phyloP scores from a whole-genome alignment of 2,113 vertebrate genomes.

The Montifringilla adamsi region DNA sequence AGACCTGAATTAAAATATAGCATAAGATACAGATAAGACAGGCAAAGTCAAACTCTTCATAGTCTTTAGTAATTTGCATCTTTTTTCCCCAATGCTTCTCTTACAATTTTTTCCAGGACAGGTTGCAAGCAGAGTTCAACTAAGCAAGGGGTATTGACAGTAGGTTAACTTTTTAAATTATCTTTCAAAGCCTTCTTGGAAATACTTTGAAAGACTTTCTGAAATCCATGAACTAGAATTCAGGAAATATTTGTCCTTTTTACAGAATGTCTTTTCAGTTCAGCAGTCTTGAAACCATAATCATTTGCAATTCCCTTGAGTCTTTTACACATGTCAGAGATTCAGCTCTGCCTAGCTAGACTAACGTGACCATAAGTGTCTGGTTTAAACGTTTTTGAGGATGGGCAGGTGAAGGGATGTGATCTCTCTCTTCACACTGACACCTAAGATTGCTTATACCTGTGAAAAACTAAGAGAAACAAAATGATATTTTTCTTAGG shows the following conservation, averaged over 20 bases:
- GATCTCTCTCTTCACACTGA: not conserved
- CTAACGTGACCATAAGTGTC: not conserved
- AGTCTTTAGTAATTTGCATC: not conserved
- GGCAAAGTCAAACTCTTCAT: not conserved
- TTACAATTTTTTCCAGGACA: not conserved
- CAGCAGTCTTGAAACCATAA: not conserved
- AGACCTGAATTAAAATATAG: not conserved
- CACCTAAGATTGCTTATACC: not conserved
- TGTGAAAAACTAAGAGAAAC: not conserved
- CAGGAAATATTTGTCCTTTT: not conserved
- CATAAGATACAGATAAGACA: not conserved
- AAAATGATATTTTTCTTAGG: conserved; percentile 8
- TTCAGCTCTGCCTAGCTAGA: not conserved
- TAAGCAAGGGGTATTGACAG: not conserved
- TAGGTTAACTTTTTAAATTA: not conserved
- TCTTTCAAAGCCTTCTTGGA: not conserved
- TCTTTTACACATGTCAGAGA: not conserved
- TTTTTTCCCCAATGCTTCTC: not conserved
- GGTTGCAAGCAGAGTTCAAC: not conserved
- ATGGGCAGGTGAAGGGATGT: not conserved
- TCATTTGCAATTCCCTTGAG: not conserved
- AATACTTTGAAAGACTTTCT: not conserved
- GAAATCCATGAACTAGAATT: not conserved
- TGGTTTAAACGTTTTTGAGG: not conserved
- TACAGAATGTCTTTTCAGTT: not conserved